These are phyloP conservation scores for Euleptes europaea DNA, from an alignment of 2,113 vertebrate species.

Conservation along the genomic window DNA sequence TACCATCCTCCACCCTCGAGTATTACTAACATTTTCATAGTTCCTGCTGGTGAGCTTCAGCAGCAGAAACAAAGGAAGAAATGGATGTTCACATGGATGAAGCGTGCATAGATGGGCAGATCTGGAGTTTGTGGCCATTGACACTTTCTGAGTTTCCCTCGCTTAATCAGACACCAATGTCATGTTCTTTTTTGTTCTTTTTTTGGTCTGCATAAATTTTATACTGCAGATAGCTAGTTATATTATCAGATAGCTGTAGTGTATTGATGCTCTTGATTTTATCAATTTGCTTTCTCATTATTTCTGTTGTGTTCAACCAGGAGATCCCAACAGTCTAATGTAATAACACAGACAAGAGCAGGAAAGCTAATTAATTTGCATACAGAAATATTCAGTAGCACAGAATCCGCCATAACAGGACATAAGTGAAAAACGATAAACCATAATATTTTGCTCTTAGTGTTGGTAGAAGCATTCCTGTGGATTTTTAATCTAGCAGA, in stretches of 20 bases:
- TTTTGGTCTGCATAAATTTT: constrained; percentile 25
- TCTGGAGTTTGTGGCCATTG: constrained; percentile 18
- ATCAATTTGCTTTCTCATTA: constrained; percentile 41
- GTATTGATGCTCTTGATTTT: constrained; percentile 14
- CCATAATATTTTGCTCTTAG: constrained; percentile 32
- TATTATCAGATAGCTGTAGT: constrained; percentile 26
- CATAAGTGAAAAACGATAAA: constrained; percentile 49
- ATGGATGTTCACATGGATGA: not conserved
- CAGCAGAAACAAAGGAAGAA: constrained; percentile 35
- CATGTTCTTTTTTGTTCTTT: constrained; percentile 30
- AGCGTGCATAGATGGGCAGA: not conserved
- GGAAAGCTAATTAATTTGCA: constrained; percentile 49
- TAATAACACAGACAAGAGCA: constrained; percentile 41
- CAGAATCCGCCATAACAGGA: constrained; percentile 11
- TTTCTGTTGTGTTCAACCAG: constrained; percentile 36
- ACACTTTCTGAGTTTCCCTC: not conserved
- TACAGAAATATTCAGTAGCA: constrained; percentile 52
- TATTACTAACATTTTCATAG: not conserved
- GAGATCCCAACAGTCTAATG: constrained; percentile 43
- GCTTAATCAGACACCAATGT: constrained; percentile 34
- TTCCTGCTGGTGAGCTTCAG: not conserved
- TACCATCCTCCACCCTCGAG: not conserved
- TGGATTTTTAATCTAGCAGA: constrained; percentile 62
- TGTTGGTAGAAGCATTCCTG: constrained; percentile 47
- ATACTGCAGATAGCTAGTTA: constrained; percentile 8